Evolutionary conservation across 2,113 vertebrate genomes (phyloP).

Genomic region (Catagonus wagneri): DNA sequence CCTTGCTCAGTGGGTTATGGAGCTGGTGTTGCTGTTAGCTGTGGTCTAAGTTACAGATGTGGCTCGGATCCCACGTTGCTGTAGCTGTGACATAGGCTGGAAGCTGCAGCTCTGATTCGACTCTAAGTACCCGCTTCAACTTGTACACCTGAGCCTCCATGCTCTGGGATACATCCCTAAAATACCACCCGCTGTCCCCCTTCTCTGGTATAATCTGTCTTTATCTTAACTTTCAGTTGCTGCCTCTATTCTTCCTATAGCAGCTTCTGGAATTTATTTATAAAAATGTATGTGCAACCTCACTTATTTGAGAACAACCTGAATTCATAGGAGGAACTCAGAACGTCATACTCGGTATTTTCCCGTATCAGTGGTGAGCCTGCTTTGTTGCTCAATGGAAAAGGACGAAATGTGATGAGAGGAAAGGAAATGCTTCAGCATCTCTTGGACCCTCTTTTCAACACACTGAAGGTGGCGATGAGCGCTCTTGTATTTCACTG

Average conservation of each 20-base stretch:
- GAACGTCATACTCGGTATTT: not conserved
- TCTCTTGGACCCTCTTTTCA: not conserved
- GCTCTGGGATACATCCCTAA: not conserved
- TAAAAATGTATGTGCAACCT: not conserved
- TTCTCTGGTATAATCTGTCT: not conserved
- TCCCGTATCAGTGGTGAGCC: not conserved
- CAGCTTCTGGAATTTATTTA: conserved; percentile 18
- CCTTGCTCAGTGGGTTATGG: no score
- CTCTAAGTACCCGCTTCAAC: not conserved
- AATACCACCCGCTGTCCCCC: not conserved
- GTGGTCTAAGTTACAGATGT: no score
- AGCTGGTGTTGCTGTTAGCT: no score
- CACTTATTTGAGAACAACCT: not conserved
- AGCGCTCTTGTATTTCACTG: not conserved
- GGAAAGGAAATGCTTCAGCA: conserved; percentile 22
- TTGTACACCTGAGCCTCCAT: not conserved
- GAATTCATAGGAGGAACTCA: not conserved
- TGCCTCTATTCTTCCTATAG: not conserved
- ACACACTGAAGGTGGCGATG: not conserved
- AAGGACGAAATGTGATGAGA: conserved; percentile 10
- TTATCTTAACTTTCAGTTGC: not conserved
- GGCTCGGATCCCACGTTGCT: no score
- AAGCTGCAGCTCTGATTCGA: no score
- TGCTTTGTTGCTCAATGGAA: conserved; percentile 23
- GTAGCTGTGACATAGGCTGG: no score